Base-by-base conservation (phyloP, 2,113 vertebrate genomes). In the Callionymus lyra region DNA sequence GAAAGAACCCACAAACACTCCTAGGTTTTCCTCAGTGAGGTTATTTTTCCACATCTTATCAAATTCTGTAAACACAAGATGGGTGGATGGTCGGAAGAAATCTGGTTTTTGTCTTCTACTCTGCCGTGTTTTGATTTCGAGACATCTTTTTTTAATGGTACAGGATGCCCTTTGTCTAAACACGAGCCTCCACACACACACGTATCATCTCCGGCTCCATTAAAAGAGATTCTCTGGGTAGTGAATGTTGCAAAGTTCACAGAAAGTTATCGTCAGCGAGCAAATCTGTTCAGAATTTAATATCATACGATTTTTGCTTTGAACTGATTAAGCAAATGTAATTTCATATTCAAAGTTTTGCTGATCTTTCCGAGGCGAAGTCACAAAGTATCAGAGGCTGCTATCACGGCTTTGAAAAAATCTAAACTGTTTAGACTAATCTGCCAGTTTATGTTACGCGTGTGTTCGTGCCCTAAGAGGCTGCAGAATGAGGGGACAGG, bases 111-210 rank as follows among this genome's bases (percentile, higher is more conserved):
- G 14, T 77, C 69, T 45, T 10, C 3, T 16, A 49, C 31, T 49
- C 31, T 19, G 31, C 21, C 53, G 37, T 6, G 16, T 32, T 42
- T 41, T 50, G 45, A 61, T 64, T 34, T 42, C 0, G 1, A 51
- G 65, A 51, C 38, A 16, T 15, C 49, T 70, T 50, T 31, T 50
- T 50, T 56, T 38, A 56, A 35, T 50, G 15, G 47, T 5, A 50
- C 74, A 77, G 74, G 79, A 82, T 77, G 72, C 63, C 38, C 31
- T 27, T 44, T 63, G 64, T 80, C 58, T 57, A 80, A 82, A 82
- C 72, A 77, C 47, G 59, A 52, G 37, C 41, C 31, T 14, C 27
- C 12, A 47, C 53, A 53, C 44, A 63, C 33, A 50, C 56, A 5
- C 21, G 21, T 27, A 27, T 27, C 21, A 27, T 27, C 21, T 27